Evolutionary conservation across 2,888 invertebrate species (phyloP).

Genomic region (Drosophila yooni): DNA sequence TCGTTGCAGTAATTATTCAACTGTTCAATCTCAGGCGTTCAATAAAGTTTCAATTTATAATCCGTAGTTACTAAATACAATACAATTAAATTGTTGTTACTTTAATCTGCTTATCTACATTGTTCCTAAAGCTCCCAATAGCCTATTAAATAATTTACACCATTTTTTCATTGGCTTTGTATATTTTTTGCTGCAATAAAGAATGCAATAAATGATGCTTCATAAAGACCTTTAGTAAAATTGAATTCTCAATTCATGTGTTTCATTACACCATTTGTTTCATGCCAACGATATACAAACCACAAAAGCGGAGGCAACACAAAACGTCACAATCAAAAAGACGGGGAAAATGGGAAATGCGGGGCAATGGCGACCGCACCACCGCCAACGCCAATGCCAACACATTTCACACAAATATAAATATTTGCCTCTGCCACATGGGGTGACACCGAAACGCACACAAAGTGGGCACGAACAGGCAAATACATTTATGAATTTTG

Average conservation of each 20-base stretch:
- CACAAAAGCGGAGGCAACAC: conserved; percentile 27
- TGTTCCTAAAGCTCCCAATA: background rate
- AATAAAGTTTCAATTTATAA: conserved; percentile 37
- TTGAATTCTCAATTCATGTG: conserved; percentile 66
- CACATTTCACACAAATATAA: conserved; percentile 68
- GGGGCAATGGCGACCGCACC: conserved; percentile 34
- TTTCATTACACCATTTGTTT: conserved; percentile 43
- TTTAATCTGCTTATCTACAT: conserved; percentile 4
- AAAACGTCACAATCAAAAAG: conserved; percentile 15
- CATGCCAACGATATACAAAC: conserved; percentile 4
- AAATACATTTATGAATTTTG: conserved; percentile 63
- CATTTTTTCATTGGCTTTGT: background rate
- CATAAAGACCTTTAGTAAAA: conserved; percentile 43
- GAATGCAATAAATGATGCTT: conserved; percentile 1
- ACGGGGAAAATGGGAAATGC: conserved; percentile 28
- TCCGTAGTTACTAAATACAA: conserved; percentile 13
- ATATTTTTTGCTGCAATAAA: background rate
- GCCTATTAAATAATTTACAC: conserved; percentile 25
- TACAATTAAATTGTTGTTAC: conserved; percentile 15
- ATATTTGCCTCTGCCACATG: conserved; percentile 75
- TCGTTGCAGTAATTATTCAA: conserved; percentile 13
- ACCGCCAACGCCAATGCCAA: conserved; percentile 27
- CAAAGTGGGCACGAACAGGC: conserved; percentile 16
- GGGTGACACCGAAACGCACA: conserved; percentile 55
- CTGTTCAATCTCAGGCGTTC: conserved; percentile 28